Evolutionary conservation across 2,113 vertebrate genomes (phyloP).

Genomic region (Cephalophus harveyi): DNA sequence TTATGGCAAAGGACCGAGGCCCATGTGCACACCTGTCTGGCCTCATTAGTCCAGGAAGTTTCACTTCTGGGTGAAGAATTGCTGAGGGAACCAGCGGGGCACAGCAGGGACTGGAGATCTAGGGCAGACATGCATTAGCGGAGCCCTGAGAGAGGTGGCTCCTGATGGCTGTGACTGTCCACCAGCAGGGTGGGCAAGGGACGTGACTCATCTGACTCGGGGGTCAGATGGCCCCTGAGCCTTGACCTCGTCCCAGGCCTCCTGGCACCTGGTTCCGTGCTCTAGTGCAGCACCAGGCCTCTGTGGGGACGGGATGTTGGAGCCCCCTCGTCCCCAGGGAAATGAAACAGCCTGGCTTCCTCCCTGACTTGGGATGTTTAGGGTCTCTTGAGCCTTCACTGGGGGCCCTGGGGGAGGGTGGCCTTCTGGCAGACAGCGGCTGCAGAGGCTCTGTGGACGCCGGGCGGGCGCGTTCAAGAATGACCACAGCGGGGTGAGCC

Average conservation of each 20-base stretch:
- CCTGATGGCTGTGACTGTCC: fast-evolving
- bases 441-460: fast-evolving
- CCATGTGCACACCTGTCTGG: background rate
- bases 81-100: fast-evolving
- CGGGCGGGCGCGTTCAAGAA: fast-evolving
- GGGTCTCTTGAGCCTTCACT: background rate
- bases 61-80: background rate
- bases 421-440: background rate
- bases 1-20: background rate
- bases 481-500: fast-evolving
- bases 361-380: background rate
- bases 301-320: fast-evolving
- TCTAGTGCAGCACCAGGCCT: fast-evolving
- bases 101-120: fast-evolving
- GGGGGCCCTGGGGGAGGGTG: background rate
- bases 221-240: background rate
- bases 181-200: background rate
- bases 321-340: fast-evolving
- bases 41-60: background rate
- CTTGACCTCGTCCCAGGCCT: background rate
- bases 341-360: background rate
- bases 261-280: background rate
- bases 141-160: background rate
- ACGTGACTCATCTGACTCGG: background rate
- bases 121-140: background rate